These are phyloP conservation scores for Atethmia centrago DNA, from an alignment of 2,888 invertebrate species.

Conservation along the genomic window DNA sequence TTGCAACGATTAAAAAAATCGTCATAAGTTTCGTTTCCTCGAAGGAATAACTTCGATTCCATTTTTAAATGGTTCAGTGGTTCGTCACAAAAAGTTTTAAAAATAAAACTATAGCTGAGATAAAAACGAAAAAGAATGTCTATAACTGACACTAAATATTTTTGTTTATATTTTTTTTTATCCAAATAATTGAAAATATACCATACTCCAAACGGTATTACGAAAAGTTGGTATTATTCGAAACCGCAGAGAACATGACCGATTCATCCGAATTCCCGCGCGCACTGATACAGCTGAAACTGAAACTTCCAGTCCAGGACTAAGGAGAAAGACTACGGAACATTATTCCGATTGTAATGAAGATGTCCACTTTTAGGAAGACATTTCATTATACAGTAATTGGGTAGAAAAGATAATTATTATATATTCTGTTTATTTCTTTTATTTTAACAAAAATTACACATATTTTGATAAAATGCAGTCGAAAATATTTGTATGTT, in stretches of 20 bases:
- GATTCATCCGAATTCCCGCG: slow-evolving; percentile 54
- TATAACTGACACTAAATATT: slow-evolving; percentile 15
- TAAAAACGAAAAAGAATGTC: not conserved
- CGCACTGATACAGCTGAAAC: slow-evolving; percentile 55
- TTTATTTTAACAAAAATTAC: fast-evolving
- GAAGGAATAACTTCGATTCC: slow-evolving; percentile 77
- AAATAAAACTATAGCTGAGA: not conserved
- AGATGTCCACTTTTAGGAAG: not conserved
- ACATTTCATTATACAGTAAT: not conserved
- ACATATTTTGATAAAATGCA: not conserved
- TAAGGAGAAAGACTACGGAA: slow-evolving; percentile 4
- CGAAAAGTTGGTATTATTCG: slow-evolving; percentile 49
- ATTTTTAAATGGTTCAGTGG: slow-evolving; percentile 63
- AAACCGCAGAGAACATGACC: slow-evolving; percentile 53
- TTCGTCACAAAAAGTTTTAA: slow-evolving; percentile 9
- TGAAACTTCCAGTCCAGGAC: slow-evolving; percentile 46
- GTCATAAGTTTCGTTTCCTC: slow-evolving; percentile 83
- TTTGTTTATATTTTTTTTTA: not conserved
- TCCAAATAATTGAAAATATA: slow-evolving; percentile 9
- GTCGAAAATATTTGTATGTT: not conserved
- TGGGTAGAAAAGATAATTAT: not conserved
- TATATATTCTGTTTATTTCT: not conserved
- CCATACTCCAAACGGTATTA: slow-evolving; percentile 2
- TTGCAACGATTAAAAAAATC: slow-evolving; percentile 87
- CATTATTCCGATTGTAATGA: not conserved